Evolutionary conservation across 2,113 vertebrate genomes (phyloP).

Genomic region (Gallinago jamesoni): DNA sequence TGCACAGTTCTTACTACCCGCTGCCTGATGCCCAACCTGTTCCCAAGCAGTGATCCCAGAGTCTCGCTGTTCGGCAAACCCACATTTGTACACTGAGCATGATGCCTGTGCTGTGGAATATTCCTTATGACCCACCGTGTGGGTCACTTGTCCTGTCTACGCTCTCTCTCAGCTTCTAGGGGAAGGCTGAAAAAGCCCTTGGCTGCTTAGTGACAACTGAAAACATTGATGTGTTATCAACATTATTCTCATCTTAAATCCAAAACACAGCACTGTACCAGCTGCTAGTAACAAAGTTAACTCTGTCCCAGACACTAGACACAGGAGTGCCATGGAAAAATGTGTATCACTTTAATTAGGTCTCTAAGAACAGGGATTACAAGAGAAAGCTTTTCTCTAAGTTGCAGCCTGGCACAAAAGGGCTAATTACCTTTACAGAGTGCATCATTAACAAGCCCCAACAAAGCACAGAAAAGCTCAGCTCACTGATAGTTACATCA

Average conservation of each 20-base stretch:
- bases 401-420: background rate
- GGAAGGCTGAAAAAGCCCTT: background rate
- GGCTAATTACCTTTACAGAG: background rate
- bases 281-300: background rate
- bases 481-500: background rate
- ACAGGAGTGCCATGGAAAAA: background rate
- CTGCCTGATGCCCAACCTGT: background rate
- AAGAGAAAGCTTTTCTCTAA: background rate
- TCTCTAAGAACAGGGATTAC: background rate
- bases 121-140: background rate
- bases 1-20: background rate
- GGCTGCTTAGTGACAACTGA: background rate
- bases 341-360: background rate
- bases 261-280: background rate
- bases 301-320: background rate
- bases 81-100: background rate
- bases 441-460: background rate
- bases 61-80: background rate
- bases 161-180: background rate
- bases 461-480: background rate
- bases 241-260: background rate
- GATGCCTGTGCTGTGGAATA: background rate
- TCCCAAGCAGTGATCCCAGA: background rate
- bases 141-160: background rate
- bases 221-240: background rate